Conservation (phyloP, 2,888 invertebrate genomes). For the Thecocarcelia acutangulata region DNA sequence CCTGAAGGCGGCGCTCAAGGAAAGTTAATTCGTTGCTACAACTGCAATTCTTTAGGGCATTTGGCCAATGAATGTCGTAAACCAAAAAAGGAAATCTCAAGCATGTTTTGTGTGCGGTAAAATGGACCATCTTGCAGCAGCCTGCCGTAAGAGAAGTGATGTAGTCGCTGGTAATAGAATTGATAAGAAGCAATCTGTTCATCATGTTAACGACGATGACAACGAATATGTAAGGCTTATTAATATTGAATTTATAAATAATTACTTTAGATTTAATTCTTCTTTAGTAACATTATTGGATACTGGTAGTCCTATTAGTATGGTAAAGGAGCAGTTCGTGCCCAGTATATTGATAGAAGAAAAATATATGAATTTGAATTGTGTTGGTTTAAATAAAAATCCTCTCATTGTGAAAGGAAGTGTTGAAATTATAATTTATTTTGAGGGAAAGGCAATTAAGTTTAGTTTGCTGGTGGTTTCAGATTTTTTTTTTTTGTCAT, state of each 20-base stretch:
- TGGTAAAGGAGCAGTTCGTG: slow-evolving; percentile 28
- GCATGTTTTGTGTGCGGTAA: slow-evolving; percentile 44
- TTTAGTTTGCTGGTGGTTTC: slow-evolving; percentile 5
- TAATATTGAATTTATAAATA: slow-evolving; percentile 13
- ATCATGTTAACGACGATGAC: background rate
- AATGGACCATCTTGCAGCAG: slow-evolving; percentile 27
- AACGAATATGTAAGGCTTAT: slow-evolving; percentile 20
- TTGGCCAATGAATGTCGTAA: slow-evolving; percentile 44
- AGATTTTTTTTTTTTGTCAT: too few relatives aligned
- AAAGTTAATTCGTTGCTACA: slow-evolving; percentile 37
- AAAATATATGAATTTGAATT: slow-evolving; percentile 1
- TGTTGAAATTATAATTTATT: slow-evolving; percentile 3
- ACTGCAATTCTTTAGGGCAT: slow-evolving; percentile 51
- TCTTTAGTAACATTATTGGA: slow-evolving; percentile 15
- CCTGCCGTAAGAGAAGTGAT: slow-evolving; percentile 14
- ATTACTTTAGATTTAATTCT: slow-evolving; percentile 11
- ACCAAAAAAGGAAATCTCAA: slow-evolving; percentile 36
- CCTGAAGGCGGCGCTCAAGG: background rate
- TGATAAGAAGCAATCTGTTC: too few relatives aligned
- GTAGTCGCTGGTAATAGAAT: too few relatives aligned
- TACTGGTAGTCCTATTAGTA: slow-evolving; percentile 21
- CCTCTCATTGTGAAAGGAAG: too few relatives aligned
- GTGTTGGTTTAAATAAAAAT: slow-evolving; percentile 19
- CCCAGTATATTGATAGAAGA: background rate
- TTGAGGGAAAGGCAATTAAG: background rate